These are phyloP conservation scores for Lampris megalopsis DNA, from an alignment of 2,113 vertebrate genomes.

Conservation along the genomic window DNA sequence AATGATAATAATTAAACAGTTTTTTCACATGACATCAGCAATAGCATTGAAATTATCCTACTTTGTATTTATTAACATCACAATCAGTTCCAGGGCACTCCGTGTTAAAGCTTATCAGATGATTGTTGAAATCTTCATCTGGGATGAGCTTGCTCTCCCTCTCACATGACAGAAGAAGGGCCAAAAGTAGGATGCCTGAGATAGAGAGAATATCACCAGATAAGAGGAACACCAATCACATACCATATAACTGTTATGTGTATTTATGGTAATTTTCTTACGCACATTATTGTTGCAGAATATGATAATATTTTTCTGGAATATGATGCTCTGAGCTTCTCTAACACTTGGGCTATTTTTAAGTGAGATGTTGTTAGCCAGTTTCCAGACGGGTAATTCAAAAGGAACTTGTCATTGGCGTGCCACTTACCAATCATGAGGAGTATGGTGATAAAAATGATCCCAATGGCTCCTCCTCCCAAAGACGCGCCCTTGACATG, in stretches of 20 bases:
- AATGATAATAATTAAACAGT: too few relatives aligned
- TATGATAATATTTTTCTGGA: too few relatives aligned
- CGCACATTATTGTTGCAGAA: too few relatives aligned
- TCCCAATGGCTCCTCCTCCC: neutral
- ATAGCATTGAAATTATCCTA: too few relatives aligned
- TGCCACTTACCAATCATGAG: conserved; percentile 63
- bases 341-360: too few relatives aligned
- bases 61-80: conserved; percentile 42
- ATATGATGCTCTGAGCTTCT: neutral
- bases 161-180: conserved; percentile 51
- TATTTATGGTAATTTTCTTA: too few relatives aligned
- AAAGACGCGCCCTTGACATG: neutral
- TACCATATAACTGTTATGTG: too few relatives aligned
- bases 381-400: too few relatives aligned
- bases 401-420: neutral
- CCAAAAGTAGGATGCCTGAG: conserved; percentile 56
- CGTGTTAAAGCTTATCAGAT: conserved; percentile 55
- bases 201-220: conserved; percentile 10
- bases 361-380: too few relatives aligned
- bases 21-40: neutral
- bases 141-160: neutral
- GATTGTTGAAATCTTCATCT: neutral
- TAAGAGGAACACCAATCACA: too few relatives aligned
- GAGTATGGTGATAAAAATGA: conserved; percentile 26
- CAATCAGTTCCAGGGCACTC: conserved; percentile 74